Base-by-base conservation (phyloP, 2,113 vertebrate genomes). In the Bufo gargarizans region DNA sequence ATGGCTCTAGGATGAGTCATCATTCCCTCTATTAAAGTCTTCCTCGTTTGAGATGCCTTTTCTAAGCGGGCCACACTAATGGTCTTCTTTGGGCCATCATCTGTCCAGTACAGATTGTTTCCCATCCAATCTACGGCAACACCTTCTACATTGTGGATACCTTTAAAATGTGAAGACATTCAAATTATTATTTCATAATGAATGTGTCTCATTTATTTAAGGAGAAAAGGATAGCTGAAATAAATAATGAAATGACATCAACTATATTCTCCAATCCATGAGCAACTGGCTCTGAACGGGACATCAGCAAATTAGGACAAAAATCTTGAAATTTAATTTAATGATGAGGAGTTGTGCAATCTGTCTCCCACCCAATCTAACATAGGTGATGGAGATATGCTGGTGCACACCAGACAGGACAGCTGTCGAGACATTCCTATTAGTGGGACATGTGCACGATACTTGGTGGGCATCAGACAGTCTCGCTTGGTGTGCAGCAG, bases 71-170 rank as follows among this genome's bases (percentile, higher is more conserved):
- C 98, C 87, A 99, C 98, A 0, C 97, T 97, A 93, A 99, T 99
- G 82, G 97, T 99, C 93, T 99, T 99, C 85, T 99, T 98, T 78
- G 97, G 97, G 6, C 98, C 98, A 0, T 99, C 98, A 2, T 99
- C 98, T 0, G 98, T 99, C 98, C 98, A 99, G 91, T 99, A 99
- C 49, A 99, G 94, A 91, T 99, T 99, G 92, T 97, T 96, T 43
- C 97, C 98, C 96, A 99, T 99, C 98, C 98, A 99, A 93, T 99
- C 98, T 86, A 99, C 98, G 0, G 98, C 98, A 0, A 99, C 96
- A 4, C 98, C 98, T 90, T 99, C 98, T 45, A 99, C 98, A 0
- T 97, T 99, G 93, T 98, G 97, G 91, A 99, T 97, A 77, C 97
- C 98, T 99, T 89, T 47, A 69, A 78, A 13, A 71, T 4, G 53